Base-by-base conservation (phyloP, 2,888 invertebrate genomes). In the Troides oblongomaculatus region DNA sequence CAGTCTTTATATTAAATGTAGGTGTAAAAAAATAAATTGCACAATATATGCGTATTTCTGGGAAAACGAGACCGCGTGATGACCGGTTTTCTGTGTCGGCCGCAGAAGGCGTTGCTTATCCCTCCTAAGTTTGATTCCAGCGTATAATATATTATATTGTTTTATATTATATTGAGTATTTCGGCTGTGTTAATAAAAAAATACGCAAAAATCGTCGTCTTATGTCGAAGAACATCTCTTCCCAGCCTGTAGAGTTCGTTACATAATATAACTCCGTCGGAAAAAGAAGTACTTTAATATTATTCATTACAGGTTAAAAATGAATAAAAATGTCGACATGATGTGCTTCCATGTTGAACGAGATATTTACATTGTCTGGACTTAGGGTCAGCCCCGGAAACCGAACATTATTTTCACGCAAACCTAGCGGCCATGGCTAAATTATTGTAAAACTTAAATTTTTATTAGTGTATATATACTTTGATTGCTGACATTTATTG, bases 1-100 rank as follows among this genome's bases (percentile, higher is more conserved):
- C 73, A 72, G 73, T 76, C 72, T 78, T 80, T 71, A 71, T 74
- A 71, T 79, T 78, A 73, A 78, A 73, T 61, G 64, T 59, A 50
- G 62, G 70, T 69, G 77, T 78, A 83, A 85, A 86, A 85, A 58
- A 86, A 73, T 75, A 79, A 86, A 86, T 86, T 84, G 80, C 74
- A 77, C 72, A 74, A 72, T 72, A 62, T 62, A 70, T 67, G 69
- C 62, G 67, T 62, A 64, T 69, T 77, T 77, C 74, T 74, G 69
- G 63, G 74, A 78, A 76, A 72, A 72, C 61, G 70, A 68, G 73
- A 71, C 72, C 70, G 72, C 74, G 64, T 67, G 70, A 69, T 74
- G 76, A 78, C 79, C 77, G 78, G 79, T 79, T 78, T 71, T 74
- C 46, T 66, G 71, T 71, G 75, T 76, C 73, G 75, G 69, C 73